These are phyloP conservation scores for Masticophis lateralis DNA, from an alignment of 2,797 vertebrate species.

Conservation along the genomic window DNA sequence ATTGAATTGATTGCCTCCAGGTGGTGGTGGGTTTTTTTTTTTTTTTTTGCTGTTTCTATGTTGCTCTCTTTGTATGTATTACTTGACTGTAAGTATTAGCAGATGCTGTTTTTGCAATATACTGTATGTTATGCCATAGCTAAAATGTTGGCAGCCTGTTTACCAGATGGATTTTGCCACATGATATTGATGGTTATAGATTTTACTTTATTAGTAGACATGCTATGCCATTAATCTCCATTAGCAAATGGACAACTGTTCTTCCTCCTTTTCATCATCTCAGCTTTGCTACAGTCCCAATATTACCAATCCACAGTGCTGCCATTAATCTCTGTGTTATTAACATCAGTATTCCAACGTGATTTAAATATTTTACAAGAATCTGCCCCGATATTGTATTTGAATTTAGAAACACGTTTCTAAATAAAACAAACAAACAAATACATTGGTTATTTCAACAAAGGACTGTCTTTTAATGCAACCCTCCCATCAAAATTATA, in stretches of 20 bases:
- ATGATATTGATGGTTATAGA: constrained; percentile 47
- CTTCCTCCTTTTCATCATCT: constrained; percentile 56
- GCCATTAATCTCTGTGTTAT: background rate
- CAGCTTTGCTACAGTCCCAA: constrained; percentile 14
- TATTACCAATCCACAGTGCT: rapidly evolving
- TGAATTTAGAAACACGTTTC: background rate
- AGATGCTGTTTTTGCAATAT: background rate
- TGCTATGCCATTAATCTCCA: constrained; percentile 65
- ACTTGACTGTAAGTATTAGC: background rate
- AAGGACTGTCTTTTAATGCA: background rate
- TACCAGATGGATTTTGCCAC: constrained; percentile 39
- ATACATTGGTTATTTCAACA: background rate
- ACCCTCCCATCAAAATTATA: background rate
- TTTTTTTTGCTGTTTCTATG: background rate
- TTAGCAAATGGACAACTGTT: constrained; percentile 64
- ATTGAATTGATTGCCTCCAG: background rate
- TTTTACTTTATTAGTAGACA: constrained; percentile 63
- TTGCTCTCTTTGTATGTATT: background rate
- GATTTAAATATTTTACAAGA: background rate
- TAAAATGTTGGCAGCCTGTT: constrained; percentile 21
- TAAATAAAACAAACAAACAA: background rate
- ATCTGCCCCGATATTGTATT: background rate
- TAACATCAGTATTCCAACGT: background rate
- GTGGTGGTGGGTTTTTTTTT: no score
- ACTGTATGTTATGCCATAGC: background rate